phyloP scores from a whole-genome alignment of 2,797 vertebrate genomes.

The Thalassophryne amazonica region DNA sequence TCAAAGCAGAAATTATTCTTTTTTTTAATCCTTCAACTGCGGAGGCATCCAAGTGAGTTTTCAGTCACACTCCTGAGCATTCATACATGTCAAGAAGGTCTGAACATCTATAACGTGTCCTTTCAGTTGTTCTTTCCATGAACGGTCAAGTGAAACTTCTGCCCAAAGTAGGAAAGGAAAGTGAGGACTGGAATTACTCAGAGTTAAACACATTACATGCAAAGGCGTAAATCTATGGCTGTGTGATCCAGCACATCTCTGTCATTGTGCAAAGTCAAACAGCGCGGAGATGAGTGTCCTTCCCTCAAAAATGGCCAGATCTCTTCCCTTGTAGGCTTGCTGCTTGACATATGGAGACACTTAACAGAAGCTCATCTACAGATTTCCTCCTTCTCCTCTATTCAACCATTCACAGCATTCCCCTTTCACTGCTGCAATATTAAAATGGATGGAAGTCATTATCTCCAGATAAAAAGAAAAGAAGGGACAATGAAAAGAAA shows the following conservation, averaged over 20 bases:
- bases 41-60: slow-evolving; percentile 26
- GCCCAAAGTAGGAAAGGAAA: slow-evolving; percentile 27
- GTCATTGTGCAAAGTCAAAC: slow-evolving; percentile 41
- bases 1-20: slow-evolving; percentile 19
- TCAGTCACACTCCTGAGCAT: slow-evolving; percentile 11
- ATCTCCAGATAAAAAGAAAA: slow-evolving; percentile 44
- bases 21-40: slow-evolving; percentile 49
- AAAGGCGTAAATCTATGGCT: slow-evolving; percentile 41
- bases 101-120: slow-evolving; percentile 30
- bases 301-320: slow-evolving; percentile 18
- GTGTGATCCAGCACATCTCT: slow-evolving; percentile 37
- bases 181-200: slow-evolving; percentile 24
- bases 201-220: slow-evolving; percentile 29
- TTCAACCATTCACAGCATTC: slow-evolving; percentile 45
- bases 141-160: slow-evolving; percentile 5
- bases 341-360: slow-evolving; percentile 74
- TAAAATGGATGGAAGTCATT: slow-evolving; percentile 73
- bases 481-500: slow-evolving; percentile 17
- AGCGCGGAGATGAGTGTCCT: slow-evolving; percentile 20
- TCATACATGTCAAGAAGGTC: slow-evolving; percentile 45
- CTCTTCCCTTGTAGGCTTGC: slow-evolving; percentile 37
- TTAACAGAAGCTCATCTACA: slow-evolving; percentile 80
- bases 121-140: slow-evolving; percentile 35
- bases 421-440: slow-evolving; percentile 55
- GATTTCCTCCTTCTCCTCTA: slow-evolving; percentile 62